Base-by-base conservation (phyloP, 2,888 invertebrate species). In the Sesamia inferens region DNA sequence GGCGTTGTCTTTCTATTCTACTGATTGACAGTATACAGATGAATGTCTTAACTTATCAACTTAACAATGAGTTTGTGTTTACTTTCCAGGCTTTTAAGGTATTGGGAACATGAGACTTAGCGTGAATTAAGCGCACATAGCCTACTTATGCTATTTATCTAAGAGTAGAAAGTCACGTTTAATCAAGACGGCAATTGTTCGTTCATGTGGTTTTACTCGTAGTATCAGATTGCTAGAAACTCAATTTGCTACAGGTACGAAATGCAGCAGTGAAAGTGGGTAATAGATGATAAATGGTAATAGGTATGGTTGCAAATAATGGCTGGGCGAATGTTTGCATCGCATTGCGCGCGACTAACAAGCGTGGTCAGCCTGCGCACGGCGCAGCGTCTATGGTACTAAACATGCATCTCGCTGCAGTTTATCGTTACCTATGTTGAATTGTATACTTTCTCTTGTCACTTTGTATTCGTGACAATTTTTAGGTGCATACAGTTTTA, bases 391-490 rank as follows among this genome's bases (percentile, higher is more conserved):
- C 73, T 87, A 84, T 87, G 84, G 84, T 81, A 78, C 67, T 81
- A 67, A 76, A 68, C 88, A 89, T 90, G 88, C 88, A 87, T 88
- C 85, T 87, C 77, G 72, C 70, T 87, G 89, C 87, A 89, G 90
- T 91, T 90, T 90, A 90, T 87, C 82, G 79, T 87, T 82, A 85
- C 5, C 5, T 39, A 39, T 86, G 85, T 81, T 81, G 87, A 88
- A 87, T 85, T 85, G 83, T 86, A 81, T 79, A 89, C 91, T 92
- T 92, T 92, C 91, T 90, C 90, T 85, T 82, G 77, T 88, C 85
- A 87, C 81, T 89, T 88, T 82, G 83, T 85, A 83, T 82, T 72
- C 63, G 79, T 74, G 69, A 66, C 73, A 71, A 79, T 67, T 57
- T 72, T 80, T 58, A 42, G 65, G 65, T 44, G 24, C 8, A 2